Conservation (phyloP, 2,888 invertebrate genomes). For the Calameuta filiformis region DNA sequence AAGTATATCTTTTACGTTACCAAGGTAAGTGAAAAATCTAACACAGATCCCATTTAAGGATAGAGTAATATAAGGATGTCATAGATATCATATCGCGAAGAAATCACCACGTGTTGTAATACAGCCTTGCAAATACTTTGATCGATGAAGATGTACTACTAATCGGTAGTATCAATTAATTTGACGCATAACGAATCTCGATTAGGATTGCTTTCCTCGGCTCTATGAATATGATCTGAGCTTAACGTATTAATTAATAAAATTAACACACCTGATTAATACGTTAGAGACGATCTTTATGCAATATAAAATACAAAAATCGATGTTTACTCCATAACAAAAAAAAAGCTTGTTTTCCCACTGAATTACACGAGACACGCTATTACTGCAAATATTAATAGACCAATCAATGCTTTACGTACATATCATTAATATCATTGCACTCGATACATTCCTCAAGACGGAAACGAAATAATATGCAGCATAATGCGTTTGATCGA, state of each 20-base stretch:
- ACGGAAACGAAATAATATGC: neutral
- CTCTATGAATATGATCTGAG: neutral
- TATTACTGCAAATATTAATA: neutral
- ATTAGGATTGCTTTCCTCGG: neutral
- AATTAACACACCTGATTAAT: neutral
- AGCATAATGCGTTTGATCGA: neutral
- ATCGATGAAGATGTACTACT: neutral
- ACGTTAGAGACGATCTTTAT: neutral
- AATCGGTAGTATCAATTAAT: neutral
- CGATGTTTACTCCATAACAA: neutral
- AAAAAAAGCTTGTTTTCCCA: neutral
- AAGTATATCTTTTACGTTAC: neutral
- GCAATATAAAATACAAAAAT: neutral
- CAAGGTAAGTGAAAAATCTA: neutral
- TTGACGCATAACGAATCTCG: neutral
- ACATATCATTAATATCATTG: neutral
- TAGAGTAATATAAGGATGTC: neutral
- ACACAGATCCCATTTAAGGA: neutral
- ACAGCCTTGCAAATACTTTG: neutral
- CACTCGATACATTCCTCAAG: neutral
- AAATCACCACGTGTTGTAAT: constrained; percentile 1
- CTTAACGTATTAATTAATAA: neutral
- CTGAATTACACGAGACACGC: neutral
- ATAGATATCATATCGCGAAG: neutral
- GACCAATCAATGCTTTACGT: neutral